Evolutionary conservation across 2,888 invertebrate genomes (phyloP), one percentile per base, ranked within the genome.

Genomic region (Linnaemya vulpina): DNA sequence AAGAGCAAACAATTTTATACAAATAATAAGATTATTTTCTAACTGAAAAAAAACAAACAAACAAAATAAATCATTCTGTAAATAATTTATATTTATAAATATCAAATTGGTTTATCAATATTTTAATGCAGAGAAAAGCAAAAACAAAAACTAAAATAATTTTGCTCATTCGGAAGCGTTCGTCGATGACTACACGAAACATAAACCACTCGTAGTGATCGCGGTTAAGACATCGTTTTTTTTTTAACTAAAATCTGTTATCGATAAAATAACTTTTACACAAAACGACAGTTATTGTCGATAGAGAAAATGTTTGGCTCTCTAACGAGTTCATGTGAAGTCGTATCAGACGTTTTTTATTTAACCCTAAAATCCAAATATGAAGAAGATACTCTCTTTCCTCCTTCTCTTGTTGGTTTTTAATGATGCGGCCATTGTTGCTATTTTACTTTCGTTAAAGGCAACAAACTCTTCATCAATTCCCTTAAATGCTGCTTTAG

Each of bases 11-110:
- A 62, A 73, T 68, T 17, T 71, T 51, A 30, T 43, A 49, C 30
- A 60, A 74, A 63, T 84, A 68, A 77, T 90, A 88, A 78, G 82
- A 84, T 68, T 75, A 83, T 60, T 74, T 73, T 77, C 73, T 60
- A 83, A 85, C 68, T 73, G 60, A 11, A 70, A 79, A 2, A 10
- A 65, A 49, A n/a, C n/a, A n/a, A n/a, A n/a, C n/a, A n/a, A 67
- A 62, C 67, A 60, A 83, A 82, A 46, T 84, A 80, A 83, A 76
- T 78, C 81, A 87, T 84, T 53, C 55, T 86, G 87, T 86, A 88
- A 84, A 87, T 87, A 87, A 63, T 83, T 74, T 87, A 86, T 87
- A 85, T 84, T 43, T 17, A 40, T 11, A 46, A 35, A 87, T 82
- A 87, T 58, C 49, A 75, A 83, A 83, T 77, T 73, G 20, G 73